Conservation (phyloP, 2,113 vertebrate genomes). For the Eleginops maclovinus region DNA sequence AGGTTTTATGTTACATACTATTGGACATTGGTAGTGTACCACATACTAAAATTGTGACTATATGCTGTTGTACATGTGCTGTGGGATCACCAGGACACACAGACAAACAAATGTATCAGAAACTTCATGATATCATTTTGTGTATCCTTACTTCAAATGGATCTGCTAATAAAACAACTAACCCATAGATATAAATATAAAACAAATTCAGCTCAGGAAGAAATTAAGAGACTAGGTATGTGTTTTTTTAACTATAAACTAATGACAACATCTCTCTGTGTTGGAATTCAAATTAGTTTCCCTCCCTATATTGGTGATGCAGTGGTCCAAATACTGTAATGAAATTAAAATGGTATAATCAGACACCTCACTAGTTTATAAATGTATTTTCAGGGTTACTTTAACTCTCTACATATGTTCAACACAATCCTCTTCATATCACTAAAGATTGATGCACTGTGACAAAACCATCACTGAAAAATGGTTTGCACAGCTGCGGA, state of each 20-base stretch:
- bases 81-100: background rate
- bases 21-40: background rate
- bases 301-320: background rate
- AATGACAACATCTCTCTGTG: no score
- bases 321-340: background rate
- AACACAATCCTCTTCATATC: background rate
- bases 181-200: no score
- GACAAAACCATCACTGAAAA: background rate
- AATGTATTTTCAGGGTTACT: background rate
- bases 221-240: background rate
- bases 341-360: no score
- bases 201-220: background rate
- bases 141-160: background rate
- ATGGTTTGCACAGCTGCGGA: background rate
- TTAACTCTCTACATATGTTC: background rate
- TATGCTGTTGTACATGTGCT: background rate
- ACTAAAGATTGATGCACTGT: background rate
- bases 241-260: no score
- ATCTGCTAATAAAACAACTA: background rate
- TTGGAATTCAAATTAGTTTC: no score
- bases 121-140: no score
- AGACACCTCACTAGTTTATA: background rate
- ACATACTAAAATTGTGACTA: constrained; percentile 1
- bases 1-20: background rate
- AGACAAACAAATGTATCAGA: background rate